Conservation (phyloP, 2,888 invertebrate species). For the Cecidostiba fungosa region DNA sequence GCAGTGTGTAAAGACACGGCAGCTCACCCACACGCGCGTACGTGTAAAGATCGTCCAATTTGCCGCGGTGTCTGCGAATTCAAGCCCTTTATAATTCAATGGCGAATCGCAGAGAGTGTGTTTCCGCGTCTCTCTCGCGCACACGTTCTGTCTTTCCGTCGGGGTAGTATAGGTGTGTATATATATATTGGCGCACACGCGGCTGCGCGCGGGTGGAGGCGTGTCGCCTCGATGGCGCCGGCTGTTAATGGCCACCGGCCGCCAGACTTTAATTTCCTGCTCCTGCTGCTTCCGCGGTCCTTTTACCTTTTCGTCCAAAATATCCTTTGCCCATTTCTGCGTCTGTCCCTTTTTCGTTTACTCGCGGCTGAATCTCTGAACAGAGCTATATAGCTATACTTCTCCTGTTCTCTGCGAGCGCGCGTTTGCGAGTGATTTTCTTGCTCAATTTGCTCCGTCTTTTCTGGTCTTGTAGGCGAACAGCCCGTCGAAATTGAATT, state of each 20-base stretch:
- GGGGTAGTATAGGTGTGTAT: too few relatives aligned
- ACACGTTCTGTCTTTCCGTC: constrained; percentile 35
- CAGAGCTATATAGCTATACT: too few relatives aligned
- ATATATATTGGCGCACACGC: constrained; percentile 20
- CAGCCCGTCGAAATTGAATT: constrained; percentile 50
- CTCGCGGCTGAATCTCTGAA: neutral
- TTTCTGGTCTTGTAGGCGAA: constrained; percentile 1
- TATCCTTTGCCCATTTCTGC: constrained; percentile 44
- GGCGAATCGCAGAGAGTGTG: neutral
- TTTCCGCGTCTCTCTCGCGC: neutral
- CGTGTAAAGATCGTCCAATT: constrained; percentile 40
- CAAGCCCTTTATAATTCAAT: constrained; percentile 25
- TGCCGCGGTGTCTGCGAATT: constrained; percentile 1
- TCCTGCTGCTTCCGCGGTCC: constrained; percentile 76
- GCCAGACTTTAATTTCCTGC: constrained; percentile 81
- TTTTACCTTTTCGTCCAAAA: constrained; percentile 61
- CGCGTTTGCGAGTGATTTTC: constrained; percentile 13
- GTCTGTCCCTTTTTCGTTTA: constrained; percentile 41
- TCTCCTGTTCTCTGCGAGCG: neutral
- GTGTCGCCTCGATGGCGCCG: constrained; percentile 81
- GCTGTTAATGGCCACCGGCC: constrained; percentile 80
- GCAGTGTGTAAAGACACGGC: neutral
- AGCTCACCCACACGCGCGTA: neutral
- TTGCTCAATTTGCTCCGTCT: constrained; percentile 36
- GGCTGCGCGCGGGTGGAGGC: constrained; percentile 72